phyloP scores from a whole-genome alignment of 2,113 vertebrate species.

The Porphyrio hochstetteri region DNA sequence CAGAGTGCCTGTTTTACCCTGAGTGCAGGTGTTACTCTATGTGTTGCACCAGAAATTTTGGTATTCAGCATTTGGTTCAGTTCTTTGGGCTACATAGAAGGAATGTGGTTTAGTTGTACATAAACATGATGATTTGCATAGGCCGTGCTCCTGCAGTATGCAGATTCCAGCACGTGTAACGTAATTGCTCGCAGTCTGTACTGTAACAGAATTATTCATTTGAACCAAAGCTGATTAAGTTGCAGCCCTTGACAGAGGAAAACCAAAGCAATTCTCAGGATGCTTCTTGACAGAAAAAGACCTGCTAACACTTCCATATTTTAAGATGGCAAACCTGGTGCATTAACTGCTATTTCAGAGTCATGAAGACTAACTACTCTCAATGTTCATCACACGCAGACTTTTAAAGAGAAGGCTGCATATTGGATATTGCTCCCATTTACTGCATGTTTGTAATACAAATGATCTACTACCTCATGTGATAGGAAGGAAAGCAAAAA shows the following conservation, averaged over 20 bases:
- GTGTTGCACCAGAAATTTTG: slow-evolving; percentile 1
- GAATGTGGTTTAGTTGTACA: not conserved
- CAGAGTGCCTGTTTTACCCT: slow-evolving; percentile 11
- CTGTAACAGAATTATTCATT: not conserved
- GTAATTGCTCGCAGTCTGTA: not conserved
- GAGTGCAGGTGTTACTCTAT: slow-evolving; percentile 16
- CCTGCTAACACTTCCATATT: not conserved
- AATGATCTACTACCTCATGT: not conserved
- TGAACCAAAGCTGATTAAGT: slow-evolving; percentile 7
- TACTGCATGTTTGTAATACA: not conserved
- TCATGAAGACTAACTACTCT: not conserved
- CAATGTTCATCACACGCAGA: not conserved
- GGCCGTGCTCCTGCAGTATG: not conserved
- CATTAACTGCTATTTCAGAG: not conserved
- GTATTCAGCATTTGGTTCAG: not conserved
- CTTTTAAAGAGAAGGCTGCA: not conserved
- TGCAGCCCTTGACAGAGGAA: not conserved
- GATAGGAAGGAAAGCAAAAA: not conserved
- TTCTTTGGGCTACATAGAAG: not conserved
- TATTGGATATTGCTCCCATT: not conserved
- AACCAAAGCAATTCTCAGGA: not conserved
- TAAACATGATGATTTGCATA: not conserved
- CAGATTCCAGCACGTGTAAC: not conserved
- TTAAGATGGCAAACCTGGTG: not conserved
- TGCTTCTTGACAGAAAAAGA: not conserved